A percentile compares a stretch with the other conserved stretches of the same genome.
These are phyloP conservation scores for Pemphigus obesinymphae DNA, from an alignment of 1,140 invertebrate genomes.

Conservation along the genomic window DNA sequence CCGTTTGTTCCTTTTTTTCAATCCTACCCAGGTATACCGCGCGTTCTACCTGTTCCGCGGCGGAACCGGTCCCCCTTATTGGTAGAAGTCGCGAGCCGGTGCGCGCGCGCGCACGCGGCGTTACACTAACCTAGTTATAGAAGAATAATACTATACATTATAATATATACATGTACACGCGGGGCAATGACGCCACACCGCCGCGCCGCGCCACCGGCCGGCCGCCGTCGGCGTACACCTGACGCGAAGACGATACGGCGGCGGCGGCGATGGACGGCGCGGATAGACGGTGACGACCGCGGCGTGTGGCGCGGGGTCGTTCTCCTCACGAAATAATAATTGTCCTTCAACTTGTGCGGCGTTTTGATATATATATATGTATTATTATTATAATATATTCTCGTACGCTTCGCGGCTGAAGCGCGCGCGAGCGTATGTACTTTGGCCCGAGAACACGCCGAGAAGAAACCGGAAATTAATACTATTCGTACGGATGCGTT, in stretches of 20 bases:
- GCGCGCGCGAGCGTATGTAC: background rate
- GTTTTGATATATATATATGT: too few relatives aligned
- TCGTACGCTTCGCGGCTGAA: background rate
- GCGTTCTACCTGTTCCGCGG: conserved; percentile 11
- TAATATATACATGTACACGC: background rate
- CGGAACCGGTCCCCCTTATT: conserved; percentile 35
- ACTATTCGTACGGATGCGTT: too few relatives aligned
- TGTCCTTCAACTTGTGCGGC: conserved; percentile 34
- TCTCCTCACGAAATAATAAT: background rate
- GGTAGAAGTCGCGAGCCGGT: conserved; percentile 14
- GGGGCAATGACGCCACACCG: conserved; percentile 10
- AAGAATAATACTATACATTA: background rate
- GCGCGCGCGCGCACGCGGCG: conserved; percentile 21
- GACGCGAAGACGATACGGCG: background rate
- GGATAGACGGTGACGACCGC: too few relatives aligned
- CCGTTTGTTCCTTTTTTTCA: background rate
- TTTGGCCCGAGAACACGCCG: too few relatives aligned
- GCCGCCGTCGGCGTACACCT: background rate
- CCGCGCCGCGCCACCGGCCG: background rate
- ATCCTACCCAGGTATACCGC: background rate
- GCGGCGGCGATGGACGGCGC: background rate
- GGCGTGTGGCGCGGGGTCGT: background rate
- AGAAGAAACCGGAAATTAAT: too few relatives aligned
- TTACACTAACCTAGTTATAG: conserved; percentile 37
- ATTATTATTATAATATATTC: background rate